phyloP scores from a whole-genome alignment of 2,888 invertebrate species.

The Amphimallon solstitiale region DNA sequence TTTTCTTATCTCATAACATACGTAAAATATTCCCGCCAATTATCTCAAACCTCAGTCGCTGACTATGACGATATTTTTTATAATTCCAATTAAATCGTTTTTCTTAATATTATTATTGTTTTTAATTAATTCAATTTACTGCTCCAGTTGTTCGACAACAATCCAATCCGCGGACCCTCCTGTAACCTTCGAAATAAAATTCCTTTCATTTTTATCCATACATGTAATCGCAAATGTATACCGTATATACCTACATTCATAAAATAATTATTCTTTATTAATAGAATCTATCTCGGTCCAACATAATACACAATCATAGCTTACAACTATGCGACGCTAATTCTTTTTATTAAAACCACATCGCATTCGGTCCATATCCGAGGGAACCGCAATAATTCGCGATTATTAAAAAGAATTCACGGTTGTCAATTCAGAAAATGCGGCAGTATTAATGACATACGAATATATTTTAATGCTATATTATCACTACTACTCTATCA shows the following conservation, averaged over 20 bases:
- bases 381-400: neutral
- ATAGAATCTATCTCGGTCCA: neutral
- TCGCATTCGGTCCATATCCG: slow-evolving; percentile 4
- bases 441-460: neutral
- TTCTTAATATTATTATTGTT: neutral
- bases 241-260: slow-evolving; percentile 2
- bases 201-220: slow-evolving; percentile 28
- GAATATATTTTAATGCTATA: too few relatives aligned
- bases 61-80: too few relatives aligned
- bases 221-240: neutral
- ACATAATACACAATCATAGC: neutral
- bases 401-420: neutral
- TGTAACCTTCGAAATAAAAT: slow-evolving; percentile 12
- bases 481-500: neutral
- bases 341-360: slow-evolving; percentile 2
- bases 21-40: too few relatives aligned
- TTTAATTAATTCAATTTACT: slow-evolving; percentile 13
- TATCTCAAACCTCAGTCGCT: too few relatives aligned
- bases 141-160: slow-evolving; percentile 11
- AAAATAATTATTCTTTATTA: neutral
- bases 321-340: too few relatives aligned
- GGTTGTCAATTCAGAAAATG: neutral
- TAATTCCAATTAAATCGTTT: slow-evolving; percentile 6
- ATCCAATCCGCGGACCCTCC: neutral
- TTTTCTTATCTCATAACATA: too few relatives aligned